Evolutionary conservation across 2,888 invertebrate species (phyloP), one percentile per base, ranked within the genome.

Genomic region (Clivina fossor): DNA sequence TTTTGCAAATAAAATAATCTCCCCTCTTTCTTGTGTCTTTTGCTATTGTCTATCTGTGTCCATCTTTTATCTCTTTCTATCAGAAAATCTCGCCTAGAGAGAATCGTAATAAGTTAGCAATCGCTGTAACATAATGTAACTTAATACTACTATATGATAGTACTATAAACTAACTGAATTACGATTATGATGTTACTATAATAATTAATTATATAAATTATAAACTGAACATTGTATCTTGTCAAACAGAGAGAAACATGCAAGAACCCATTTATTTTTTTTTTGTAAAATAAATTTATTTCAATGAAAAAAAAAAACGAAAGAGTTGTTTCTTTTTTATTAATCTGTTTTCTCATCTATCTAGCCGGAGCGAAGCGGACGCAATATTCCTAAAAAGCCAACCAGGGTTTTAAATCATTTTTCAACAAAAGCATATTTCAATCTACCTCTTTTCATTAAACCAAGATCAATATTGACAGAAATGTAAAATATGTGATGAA

Each of bases 231-330:
- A 48, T 48, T 48, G 48, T 48, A 48, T 35, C 48, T 20, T 48
- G 48, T 48, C 48, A 48, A 22, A 30, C 5, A 33, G 5, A 20
- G n/a, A 20, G 22, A 41, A 40, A 32, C 30, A 20, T 30, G 41
- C 19, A 41, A 33, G n/a, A n/a, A n/a, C 16, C 41, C 51, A 43
- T 20, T 51, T 40, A 32, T 41, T 51, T 51, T 51, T n/a, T 33
- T 43, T 51, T 51, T 51, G 32, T 50, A 50, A 50, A 51, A 51
- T 51, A 51, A 51, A 51, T 43, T 51, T 40, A 51, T 51, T 51
- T 41, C 37, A 48, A 37, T 48, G 37, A 48, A 44, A 44, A n/a
- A n/a, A n/a, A n/a, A n/a, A n/a, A n/a, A n/a, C n/a, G n/a, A n/a
- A n/a, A n/a, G n/a, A n/a, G n/a, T n/a, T n/a, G n/a, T n/a, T n/a